These are phyloP conservation scores for Darevskia mixta DNA, from an alignment of 2,797 vertebrate species.

Conservation along the genomic window DNA sequence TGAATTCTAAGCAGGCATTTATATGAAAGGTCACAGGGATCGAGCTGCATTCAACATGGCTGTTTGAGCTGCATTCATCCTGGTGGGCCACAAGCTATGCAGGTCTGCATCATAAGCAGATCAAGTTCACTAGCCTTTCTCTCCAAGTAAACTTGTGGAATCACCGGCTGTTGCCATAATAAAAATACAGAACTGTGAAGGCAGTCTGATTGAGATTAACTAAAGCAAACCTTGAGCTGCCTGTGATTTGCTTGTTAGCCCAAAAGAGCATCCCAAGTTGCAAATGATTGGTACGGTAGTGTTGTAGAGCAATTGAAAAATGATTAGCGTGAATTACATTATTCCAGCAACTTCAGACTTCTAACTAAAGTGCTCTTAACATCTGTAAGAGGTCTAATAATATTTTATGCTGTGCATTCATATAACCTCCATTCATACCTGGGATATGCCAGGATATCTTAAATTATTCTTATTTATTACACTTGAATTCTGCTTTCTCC, in stretches of 20 bases:
- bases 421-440: slow-evolving; percentile 30
- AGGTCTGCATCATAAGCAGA: neutral
- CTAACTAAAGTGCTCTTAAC: slow-evolving; percentile 43
- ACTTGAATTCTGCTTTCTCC: neutral
- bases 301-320: slow-evolving; percentile 54
- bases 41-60: neutral
- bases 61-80: neutral
- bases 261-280: slow-evolving; percentile 52
- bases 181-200: neutral
- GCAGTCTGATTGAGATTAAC: neutral
- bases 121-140: neutral
- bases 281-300: slow-evolving; percentile 28
- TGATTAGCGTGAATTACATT: slow-evolving; percentile 47
- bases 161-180: neutral
- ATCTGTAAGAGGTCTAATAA: slow-evolving; percentile 44
- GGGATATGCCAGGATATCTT: slow-evolving; percentile 28
- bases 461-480: neutral
- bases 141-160: neutral
- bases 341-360: slow-evolving; percentile 50
- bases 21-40: neutral
- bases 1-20: neutral
- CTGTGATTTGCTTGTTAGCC: slow-evolving; percentile 37
- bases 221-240: slow-evolving; percentile 21
- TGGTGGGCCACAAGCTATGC: neutral
- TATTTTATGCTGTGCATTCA: slow-evolving; percentile 16